Conservation (phyloP, 2,888 invertebrate species). For the Ophion ventricosus region DNA sequence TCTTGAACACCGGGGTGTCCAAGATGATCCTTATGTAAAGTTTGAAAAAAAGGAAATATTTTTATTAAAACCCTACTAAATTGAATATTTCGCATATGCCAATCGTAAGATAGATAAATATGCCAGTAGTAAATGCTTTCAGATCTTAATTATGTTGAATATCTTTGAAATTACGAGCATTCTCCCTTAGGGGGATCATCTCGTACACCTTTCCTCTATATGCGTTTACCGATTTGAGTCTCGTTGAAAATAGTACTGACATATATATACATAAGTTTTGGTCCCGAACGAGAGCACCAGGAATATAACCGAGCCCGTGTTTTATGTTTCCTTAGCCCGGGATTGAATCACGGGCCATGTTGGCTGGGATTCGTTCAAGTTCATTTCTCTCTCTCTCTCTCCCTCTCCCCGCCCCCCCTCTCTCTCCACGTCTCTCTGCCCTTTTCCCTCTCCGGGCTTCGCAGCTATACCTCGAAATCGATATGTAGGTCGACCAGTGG, state of each 20-base stretch:
- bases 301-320: neutral
- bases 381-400: constrained; percentile 6
- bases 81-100: no score
- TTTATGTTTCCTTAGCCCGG: neutral
- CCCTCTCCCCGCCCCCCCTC: neutral
- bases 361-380: constrained; percentile 42
- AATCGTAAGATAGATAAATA: no score
- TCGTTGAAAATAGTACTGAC: neutral
- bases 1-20: no score
- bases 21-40: no score
- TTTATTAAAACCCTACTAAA: no score
- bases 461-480: constrained; percentile 39
- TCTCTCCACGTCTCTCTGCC: neutral
- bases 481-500: constrained; percentile 33
- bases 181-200: no score
- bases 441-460: neutral
- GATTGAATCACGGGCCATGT: constrained; percentile 18
- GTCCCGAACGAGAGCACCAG: neutral
- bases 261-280: neutral
- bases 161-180: no score
- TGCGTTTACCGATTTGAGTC: neutral
- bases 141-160: no score
- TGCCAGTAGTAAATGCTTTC: no score
- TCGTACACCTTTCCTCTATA: no score
- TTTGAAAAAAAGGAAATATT: no score